Evolutionary conservation across 2,113 vertebrate genomes (phyloP).

Genomic region (Cariama cristata): DNA sequence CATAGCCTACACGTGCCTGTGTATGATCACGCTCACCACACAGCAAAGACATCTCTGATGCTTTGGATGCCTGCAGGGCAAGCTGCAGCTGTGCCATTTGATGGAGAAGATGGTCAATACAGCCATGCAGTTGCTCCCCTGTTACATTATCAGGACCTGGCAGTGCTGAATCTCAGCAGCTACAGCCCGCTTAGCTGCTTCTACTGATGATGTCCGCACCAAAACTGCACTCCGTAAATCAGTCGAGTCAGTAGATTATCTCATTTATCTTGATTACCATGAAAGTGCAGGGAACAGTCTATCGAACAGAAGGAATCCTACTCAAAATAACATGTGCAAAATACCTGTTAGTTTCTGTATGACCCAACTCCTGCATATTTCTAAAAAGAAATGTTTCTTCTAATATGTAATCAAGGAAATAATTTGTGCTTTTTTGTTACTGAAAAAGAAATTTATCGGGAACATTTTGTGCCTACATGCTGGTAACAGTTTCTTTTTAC

Average conservation of each 20-base stretch:
- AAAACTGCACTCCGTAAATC: background rate
- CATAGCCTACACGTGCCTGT: background rate
- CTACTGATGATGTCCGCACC: background rate
- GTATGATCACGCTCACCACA: background rate
- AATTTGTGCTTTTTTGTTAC: background rate
- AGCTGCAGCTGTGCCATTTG: background rate
- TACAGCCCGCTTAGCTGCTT: background rate
- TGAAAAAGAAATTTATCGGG: background rate
- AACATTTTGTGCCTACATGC: conserved; percentile 42
- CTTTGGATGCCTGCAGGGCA: background rate
- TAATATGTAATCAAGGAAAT: conserved; percentile 40
- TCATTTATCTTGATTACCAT: background rate
- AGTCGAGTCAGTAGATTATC: background rate
- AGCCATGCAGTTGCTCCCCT: background rate
- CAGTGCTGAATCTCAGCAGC: background rate
- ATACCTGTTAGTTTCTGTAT: background rate
- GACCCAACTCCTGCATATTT: background rate
- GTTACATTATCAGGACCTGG: rapidly evolving
- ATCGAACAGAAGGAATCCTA: background rate
- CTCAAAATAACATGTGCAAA: background rate
- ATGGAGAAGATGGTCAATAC: background rate
- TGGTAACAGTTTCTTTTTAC: conserved; percentile 41
- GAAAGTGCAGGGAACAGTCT: background rate
- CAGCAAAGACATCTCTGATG: background rate
- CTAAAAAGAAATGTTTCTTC: conserved; percentile 46